Conservation (phyloP, 2,888 invertebrate species). For the Megaustenia siamemsis region DNA sequence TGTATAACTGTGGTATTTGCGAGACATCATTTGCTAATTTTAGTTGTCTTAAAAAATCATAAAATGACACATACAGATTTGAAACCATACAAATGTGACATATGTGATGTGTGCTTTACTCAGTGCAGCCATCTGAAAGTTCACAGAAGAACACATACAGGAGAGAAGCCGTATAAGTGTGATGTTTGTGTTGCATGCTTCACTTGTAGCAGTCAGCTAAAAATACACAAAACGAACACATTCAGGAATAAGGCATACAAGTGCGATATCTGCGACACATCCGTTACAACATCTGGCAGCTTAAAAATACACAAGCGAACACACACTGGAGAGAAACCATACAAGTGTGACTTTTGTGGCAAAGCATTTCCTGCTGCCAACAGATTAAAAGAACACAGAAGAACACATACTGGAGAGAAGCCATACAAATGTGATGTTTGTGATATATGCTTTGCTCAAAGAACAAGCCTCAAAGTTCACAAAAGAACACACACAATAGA, state of each 20-base stretch:
- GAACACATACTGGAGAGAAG: constrained; percentile 20
- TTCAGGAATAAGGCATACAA: constrained; percentile 11
- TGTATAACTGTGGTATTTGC: no score
- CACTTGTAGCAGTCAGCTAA: neutral
- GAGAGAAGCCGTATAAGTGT: constrained; percentile 32
- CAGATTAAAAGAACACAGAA: neutral
- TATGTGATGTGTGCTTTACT: constrained; percentile 22
- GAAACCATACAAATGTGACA: constrained; percentile 26
- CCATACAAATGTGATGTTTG: constrained; percentile 7
- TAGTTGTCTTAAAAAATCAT: no score
- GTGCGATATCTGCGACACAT: constrained; percentile 14
- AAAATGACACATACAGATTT: no score
- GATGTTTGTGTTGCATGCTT: constrained; percentile 14
- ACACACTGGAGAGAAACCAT: constrained; percentile 39
- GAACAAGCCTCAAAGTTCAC: neutral
- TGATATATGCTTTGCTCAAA: neutral
- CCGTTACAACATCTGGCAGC: neutral
- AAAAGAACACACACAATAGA: neutral
- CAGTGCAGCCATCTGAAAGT: neutral
- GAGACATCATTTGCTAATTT: no score
- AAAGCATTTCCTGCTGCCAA: neutral
- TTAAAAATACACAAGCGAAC: constrained; percentile 7
- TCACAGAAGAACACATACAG: constrained; percentile 5
- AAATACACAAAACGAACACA: neutral
- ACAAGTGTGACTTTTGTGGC: constrained; percentile 30